Percentiles rank a stretch among this genome's conserved stretches.
Evolutionary conservation across 53 echinoderm and acorn worm genomes (phyloP).

Genomic region (Holothuria leucospilota): DNA sequence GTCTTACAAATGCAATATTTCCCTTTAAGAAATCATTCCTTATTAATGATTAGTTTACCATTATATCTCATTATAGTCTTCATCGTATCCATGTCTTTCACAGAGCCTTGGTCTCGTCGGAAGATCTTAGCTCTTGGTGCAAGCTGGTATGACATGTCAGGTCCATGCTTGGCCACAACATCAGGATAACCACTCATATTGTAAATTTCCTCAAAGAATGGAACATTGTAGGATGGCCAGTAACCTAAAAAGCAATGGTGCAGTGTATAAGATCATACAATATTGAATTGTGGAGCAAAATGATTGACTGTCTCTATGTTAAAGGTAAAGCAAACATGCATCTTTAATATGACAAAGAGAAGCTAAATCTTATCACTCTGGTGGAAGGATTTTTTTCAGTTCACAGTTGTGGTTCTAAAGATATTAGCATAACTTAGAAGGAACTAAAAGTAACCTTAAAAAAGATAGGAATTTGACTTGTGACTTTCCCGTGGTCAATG

Average conservation of each 20-base stretch:
- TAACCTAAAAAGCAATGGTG: constrained; percentile 64
- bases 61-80: constrained; percentile 92
- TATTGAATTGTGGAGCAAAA: no score
- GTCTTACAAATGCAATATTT: no score
- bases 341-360: neutral
- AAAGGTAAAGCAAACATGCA: neutral
- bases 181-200: constrained; percentile 91
- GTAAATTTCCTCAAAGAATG: constrained; percentile 92
- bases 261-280: no score
- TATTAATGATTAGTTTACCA: constrained; percentile 52
- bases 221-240: constrained; percentile 97
- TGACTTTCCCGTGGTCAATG: no score
- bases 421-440: no score
- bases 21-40: no score
- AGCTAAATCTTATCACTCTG: neutral
- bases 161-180: constrained; percentile 62
- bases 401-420: no score
- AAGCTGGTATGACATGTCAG: constrained; percentile 76
- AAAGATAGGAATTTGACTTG: no score
- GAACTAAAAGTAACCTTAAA: no score
- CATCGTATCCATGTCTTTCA: constrained; percentile 79
- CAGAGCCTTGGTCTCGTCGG: constrained; percentile 83
- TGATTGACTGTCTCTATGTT: no score
- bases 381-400: no score
- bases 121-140: constrained; percentile 93